Percentiles rank a stretch among this genome's conserved stretches.
Evolutionary conservation across 1,140 invertebrate species (phyloP).

Genomic region (Colletes latitarsis): DNA sequence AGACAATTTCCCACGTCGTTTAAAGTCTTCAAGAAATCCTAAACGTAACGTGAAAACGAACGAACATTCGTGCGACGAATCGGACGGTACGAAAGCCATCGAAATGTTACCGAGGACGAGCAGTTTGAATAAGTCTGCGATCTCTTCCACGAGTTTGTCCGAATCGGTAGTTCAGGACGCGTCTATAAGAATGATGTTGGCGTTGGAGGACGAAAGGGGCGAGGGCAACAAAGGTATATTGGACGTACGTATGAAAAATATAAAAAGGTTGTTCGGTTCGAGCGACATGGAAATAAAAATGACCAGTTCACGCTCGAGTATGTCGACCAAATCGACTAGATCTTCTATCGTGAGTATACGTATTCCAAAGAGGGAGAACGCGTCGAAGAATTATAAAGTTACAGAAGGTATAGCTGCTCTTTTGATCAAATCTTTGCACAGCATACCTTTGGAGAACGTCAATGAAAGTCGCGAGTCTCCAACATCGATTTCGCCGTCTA

Average conservation of each 20-base stretch:
- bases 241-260: conserved; percentile 81
- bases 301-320: background rate
- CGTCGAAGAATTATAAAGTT: conserved; percentile 81
- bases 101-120: background rate
- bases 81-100: no score
- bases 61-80: background rate
- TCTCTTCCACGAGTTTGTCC: conserved; percentile 67
- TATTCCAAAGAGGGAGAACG: conserved; percentile 72
- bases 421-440: conserved; percentile 84
- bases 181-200: conserved; percentile 79
- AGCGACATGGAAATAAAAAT: background rate
- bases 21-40: background rate
- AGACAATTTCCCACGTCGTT: background rate
- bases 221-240: conserved; percentile 79
- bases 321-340: conserved; percentile 42
- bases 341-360: conserved; percentile 58
- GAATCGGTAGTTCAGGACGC: conserved; percentile 73
- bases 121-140: background rate
- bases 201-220: conserved; percentile 83
- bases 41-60: background rate
- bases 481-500: conserved; percentile 54
- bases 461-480: conserved; percentile 82
- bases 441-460: conserved; percentile 81
- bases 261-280: conserved; percentile 77
- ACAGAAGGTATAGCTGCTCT: conserved; percentile 84